Conservation (phyloP, 92 coral and sea anemone genomes). For the Bergia puertoricense region DNA sequence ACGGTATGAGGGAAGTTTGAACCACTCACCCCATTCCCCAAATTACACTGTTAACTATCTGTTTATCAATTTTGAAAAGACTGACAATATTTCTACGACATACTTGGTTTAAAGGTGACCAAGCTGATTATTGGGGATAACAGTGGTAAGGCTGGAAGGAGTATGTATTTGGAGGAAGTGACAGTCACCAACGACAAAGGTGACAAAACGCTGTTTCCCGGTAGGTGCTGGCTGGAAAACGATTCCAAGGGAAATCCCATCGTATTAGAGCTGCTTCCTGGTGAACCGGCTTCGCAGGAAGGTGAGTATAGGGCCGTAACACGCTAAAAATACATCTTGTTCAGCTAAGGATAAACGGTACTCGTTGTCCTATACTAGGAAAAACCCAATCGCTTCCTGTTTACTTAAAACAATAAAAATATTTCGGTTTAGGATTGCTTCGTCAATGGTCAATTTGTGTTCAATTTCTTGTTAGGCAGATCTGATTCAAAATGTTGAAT, state of each 20-base stretch:
- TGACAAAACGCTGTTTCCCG: slow-evolving; percentile 73
- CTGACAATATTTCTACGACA: background rate
- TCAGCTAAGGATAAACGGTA: too few relatives aligned
- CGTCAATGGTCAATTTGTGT: too few relatives aligned
- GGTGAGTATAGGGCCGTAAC: slow-evolving; percentile 36
- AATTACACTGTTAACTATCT: background rate
- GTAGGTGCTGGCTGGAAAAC: slow-evolving; percentile 80
- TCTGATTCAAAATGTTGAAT: too few relatives aligned
- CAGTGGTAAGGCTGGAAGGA: slow-evolving; percentile 64
- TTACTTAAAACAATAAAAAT: too few relatives aligned
- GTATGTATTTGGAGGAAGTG: slow-evolving; percentile 74
- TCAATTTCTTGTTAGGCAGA: too few relatives aligned
- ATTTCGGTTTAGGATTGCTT: too few relatives aligned
- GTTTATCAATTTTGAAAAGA: background rate
- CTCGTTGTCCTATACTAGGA: too few relatives aligned
- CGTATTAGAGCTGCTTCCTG: slow-evolving; percentile 70
- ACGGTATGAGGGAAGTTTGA: background rate
- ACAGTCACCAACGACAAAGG: slow-evolving; percentile 67
- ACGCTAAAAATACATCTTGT: too few relatives aligned
- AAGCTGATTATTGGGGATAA: slow-evolving; percentile 79
- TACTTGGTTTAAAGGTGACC: slow-evolving; percentile 53
- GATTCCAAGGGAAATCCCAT: slow-evolving; percentile 56
- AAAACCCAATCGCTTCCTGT: too few relatives aligned
- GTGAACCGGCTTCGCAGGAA: slow-evolving; percentile 69
- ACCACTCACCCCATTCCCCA: background rate